Evolutionary conservation across 1,140 invertebrate species (phyloP).

Genomic region (Apis laboriosa): DNA sequence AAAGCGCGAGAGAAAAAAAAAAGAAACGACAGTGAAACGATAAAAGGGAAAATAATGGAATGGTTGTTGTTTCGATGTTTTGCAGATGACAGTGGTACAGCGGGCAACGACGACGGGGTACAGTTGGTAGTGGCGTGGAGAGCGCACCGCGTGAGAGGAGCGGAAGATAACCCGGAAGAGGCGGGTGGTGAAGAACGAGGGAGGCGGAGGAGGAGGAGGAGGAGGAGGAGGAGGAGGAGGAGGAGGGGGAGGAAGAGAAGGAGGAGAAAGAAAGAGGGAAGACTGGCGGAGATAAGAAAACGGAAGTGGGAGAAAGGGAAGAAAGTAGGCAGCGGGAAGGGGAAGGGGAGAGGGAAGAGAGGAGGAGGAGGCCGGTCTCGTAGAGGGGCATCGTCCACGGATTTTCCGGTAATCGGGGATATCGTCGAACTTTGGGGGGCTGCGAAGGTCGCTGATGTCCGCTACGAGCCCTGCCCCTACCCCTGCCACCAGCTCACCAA

Average conservation of each 20-base stretch:
- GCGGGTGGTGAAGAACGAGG: not conserved
- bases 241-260: not conserved
- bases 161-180: not conserved
- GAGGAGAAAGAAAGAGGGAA: not conserved
- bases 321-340: conserved; percentile 22
- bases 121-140: conserved; percentile 38
- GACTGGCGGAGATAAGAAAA: conserved; percentile 6
- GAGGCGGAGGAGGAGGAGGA: not conserved
- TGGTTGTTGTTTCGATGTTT: conserved; percentile 19
- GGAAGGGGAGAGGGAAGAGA: not conserved
- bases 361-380: conserved; percentile 15
- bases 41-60: conserved; percentile 1
- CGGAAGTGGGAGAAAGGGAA: conserved; percentile 4
- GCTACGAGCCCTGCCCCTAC: conserved; percentile 46
- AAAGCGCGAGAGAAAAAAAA: too few relatives aligned
- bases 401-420: conserved; percentile 38
- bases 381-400: conserved; percentile 28
- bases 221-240: not conserved
- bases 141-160: not conserved
- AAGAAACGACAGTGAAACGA: too few relatives aligned
- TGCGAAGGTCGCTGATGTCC: conserved; percentile 59
- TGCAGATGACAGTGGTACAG: conserved; percentile 56
- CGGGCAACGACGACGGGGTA: conserved; percentile 16
- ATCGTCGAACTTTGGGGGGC: conserved; percentile 39
- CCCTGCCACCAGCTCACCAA: conserved; percentile 39